Evolutionary conservation across 1,140 invertebrate genomes (phyloP), one percentile per base, ranked within the genome.

Genomic region (Hylaeus volcanicus): DNA sequence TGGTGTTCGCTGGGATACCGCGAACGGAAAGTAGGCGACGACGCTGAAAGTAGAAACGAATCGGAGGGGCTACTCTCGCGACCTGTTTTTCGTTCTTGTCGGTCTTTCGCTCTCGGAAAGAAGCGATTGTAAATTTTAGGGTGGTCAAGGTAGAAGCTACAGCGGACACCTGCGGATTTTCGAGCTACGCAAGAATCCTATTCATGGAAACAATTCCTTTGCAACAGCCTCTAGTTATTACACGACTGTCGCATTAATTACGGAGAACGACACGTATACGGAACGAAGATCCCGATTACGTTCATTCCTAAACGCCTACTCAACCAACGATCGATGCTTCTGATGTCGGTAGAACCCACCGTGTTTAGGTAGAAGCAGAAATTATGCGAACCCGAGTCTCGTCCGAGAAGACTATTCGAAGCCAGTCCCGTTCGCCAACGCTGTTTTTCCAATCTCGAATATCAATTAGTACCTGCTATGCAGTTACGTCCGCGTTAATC

Each of bases 231-330:
- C 45, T 56, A 3, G 14, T 3, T 41, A 14, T 39, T 15, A 14
- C 3, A 48, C 12, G 63, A 56, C 55, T 39, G 74, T 60, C 43
- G 37, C n/a, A 39, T 64, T 79, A 79, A 73, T 79, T 72, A 61
- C n/a, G 60, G 26, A 1, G 69, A 64, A 61, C 60, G 41, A 71
- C 56, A 8, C 39, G 56, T 39, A 63, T 6, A 9, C 6, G 9
- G 51, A 51, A 61, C 45, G 51, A 75, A 66, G 48, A 68, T 64
- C 37, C 26, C 9, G 14, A 15, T 2, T 48, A 51, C 60, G 9
- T 39, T 74, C 45, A 65, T 53, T 51, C 48, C 48, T 3, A 41
- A 55, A 74, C 73, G 73, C 60, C 73, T 61, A 74, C 73, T 65
- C 51, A 64, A 14, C 56, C 6, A 73, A 74, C 55, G 55, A 72